phyloP scores from a whole-genome alignment of 2,113 vertebrate species.

The Sturnus vulgaris region DNA sequence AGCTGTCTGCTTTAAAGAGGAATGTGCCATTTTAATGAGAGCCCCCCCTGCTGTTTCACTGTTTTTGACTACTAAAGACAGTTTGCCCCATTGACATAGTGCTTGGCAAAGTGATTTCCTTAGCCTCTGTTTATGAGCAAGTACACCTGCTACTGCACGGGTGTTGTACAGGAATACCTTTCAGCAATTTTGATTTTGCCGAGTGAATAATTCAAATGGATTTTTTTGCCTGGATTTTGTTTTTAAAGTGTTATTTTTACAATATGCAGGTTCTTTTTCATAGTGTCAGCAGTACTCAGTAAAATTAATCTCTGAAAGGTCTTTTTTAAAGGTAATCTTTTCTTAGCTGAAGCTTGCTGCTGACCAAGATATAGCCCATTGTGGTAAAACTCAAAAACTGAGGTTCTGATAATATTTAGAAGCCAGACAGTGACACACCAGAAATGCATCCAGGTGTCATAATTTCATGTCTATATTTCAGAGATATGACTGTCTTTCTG shows the following conservation, averaged over 20 bases:
- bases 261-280: neutral
- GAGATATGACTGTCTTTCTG: neutral
- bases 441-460: neutral
- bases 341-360: neutral
- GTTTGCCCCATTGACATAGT: conserved; percentile 13
- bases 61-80: conserved; percentile 45
- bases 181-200: conserved; percentile 3
- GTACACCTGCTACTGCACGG: neutral
- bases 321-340: neutral
- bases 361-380: neutral
- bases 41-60: neutral
- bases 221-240: neutral
- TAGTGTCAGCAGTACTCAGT: neutral
- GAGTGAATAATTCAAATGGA: neutral
- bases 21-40: conserved; percentile 28
- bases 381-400: neutral
- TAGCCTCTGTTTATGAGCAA: conserved; percentile 5
- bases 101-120: conserved; percentile 21
- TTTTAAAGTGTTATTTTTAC: neutral
- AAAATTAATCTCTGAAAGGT: neutral
- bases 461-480: neutral
- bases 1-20: neutral
- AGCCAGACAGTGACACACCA: neutral
- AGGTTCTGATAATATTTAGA: neutral
- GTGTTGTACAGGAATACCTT: neutral